Conservation (phyloP, 92 coral and sea anemone genomes). For the Parazoanthus atlanticus region DNA sequence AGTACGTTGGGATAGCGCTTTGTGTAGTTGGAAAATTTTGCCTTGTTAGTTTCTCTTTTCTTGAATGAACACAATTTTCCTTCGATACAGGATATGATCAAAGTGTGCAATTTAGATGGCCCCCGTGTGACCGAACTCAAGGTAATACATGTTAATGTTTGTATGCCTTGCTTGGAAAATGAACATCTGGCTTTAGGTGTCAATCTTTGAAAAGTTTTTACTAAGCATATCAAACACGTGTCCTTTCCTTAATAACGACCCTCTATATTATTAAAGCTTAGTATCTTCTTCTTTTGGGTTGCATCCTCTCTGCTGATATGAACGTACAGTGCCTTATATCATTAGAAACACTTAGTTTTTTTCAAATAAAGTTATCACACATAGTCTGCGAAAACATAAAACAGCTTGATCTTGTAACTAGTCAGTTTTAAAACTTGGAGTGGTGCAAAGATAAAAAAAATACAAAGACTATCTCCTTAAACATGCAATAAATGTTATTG, state of each 20-base stretch:
- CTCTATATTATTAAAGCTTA: neutral
- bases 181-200: neutral
- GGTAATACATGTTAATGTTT: slow-evolving; percentile 45
- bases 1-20: neutral
- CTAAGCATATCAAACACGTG: neutral
- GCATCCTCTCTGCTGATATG: neutral
- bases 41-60: neutral
- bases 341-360: too few species aligned
- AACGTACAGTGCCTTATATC: too few species aligned
- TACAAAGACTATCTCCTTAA: too few species aligned
- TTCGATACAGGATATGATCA: slow-evolving; percentile 85
- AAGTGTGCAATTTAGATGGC: slow-evolving; percentile 63
- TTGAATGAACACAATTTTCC: neutral
- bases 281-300: neutral
- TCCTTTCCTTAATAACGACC: neutral
- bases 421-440: too few species aligned
- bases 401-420: too few species aligned
- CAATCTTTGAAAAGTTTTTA: neutral
- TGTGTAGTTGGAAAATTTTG: neutral
- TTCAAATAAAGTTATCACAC: too few species aligned
- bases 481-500: too few species aligned
- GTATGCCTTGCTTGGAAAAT: neutral
- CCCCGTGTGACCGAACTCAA: slow-evolving; percentile 79
- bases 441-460: too few species aligned
- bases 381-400: too few species aligned